Evolutionary conservation across 1,140 invertebrate species (phyloP), one percentile per base, ranked within the genome.

Genomic region (Nymphalis io): DNA sequence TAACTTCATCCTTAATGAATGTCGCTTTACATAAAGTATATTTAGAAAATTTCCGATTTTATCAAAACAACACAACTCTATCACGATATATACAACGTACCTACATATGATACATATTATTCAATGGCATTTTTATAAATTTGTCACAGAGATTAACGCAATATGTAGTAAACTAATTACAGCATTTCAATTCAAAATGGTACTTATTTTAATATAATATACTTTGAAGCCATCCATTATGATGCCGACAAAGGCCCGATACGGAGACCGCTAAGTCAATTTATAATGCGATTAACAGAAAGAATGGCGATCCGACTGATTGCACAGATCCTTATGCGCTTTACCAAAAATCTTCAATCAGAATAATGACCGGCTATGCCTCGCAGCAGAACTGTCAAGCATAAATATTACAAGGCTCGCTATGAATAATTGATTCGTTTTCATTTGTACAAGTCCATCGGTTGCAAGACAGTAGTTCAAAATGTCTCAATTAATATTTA

Each of bases 401-500:
- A 66, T 33, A 72, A 67, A 72, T 67, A 72, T 64, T 65, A 67
- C 70, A 38, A 38, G 53, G 42, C 60, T 60, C 38, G 18, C 18
- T 68, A 65, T 65, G 69, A 51, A 51, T 85, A 80, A 89, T 84
- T 84, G 80, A 89, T 89, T 61, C 64, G 20, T 61, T 68, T 68
- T 65, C 79, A 84, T 90, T 87, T 83, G 72, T 88, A 76, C 73
- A 44, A 62, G 75, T 58, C 62, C 74, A 76, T 81, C 70, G 64
- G 64, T 81, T 76, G 78, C 73, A 55, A 76, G 79, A 81, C 82
- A 83, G 82, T 84, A 83, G 82, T 88, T 81, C 62, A 78, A 83
- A 91, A 91, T 87, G 79, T 89, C 87, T 91, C 87, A 89, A 91
- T 89, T 91, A 89, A 85, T 80, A 82, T 87, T 85, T 91, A 84